Conservation (phyloP, 2,113 vertebrate genomes). For the Lota lota region DNA sequence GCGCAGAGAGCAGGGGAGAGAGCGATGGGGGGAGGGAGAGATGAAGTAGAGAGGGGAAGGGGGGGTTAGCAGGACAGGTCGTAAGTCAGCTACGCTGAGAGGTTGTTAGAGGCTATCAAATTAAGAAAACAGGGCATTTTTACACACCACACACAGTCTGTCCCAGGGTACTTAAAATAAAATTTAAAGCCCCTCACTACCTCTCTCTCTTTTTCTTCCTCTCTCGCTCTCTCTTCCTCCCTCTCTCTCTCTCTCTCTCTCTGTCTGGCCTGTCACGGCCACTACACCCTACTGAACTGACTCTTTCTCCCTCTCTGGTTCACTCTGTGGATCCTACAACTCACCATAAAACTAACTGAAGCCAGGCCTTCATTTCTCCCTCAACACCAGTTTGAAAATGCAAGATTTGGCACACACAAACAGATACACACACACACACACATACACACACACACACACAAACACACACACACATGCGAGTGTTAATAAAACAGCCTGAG, state of each 20-base stretch:
- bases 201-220: not conserved
- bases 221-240: constrained; percentile 5
- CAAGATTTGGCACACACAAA: not conserved
- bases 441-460: no score
- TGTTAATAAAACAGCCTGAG: not conserved
- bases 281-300: not conserved
- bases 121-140: constrained; percentile 77
- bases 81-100: constrained; percentile 65
- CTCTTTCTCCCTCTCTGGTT: constrained; percentile 12
- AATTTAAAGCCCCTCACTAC: constrained; percentile 57
- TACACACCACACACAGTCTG: constrained; percentile 54
- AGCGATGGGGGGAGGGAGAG: not conserved
- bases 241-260: not conserved
- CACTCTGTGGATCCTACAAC: not conserved
- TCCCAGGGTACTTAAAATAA: constrained; percentile 54
- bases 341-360: not conserved
- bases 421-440: no score
- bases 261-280: not conserved
- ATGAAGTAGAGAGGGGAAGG: constrained; percentile 69
- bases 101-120: constrained; percentile 72
- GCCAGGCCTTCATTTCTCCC: not conserved
- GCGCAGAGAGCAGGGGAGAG: no score
- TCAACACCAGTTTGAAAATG: not conserved
- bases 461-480: not conserved
- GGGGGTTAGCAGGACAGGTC: constrained; percentile 19